A percentile compares a stretch with the other conserved stretches of the same genome.
phyloP scores from a whole-genome alignment of 2,113 vertebrate species.

The Eptesicus fuscus region DNA sequence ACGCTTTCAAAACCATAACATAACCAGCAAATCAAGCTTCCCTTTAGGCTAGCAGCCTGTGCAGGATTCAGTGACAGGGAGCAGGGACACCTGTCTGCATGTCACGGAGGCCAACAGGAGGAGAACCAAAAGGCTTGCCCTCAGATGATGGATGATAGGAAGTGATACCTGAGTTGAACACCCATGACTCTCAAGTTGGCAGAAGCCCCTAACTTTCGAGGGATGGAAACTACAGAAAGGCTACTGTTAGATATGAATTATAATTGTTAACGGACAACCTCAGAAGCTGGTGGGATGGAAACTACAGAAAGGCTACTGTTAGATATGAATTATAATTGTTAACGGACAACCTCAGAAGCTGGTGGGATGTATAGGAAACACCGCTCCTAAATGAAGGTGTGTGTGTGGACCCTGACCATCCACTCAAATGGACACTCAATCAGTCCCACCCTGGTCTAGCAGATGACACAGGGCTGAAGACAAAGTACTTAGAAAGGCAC shows the following conservation, averaged over 20 bases:
- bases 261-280: background rate
- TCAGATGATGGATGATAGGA: background rate
- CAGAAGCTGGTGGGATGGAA: no score
- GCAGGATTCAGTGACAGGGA: background rate
- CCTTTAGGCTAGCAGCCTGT: constrained; percentile 10
- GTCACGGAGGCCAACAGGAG: background rate
- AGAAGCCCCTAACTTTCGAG: background rate
- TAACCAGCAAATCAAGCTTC: constrained; percentile 52
- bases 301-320: background rate
- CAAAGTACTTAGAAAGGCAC: background rate
- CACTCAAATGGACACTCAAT: background rate
- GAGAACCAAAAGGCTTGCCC: constrained; percentile 9
- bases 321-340: background rate
- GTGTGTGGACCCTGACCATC: background rate
- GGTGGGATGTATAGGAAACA: background rate
- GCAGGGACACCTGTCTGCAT: constrained; percentile 14
- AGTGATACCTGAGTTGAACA: background rate
- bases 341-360: background rate
- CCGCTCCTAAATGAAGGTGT: background rate
- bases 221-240: background rate
- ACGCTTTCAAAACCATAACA: constrained; percentile 52
- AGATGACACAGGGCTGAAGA: background rate
- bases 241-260: background rate
- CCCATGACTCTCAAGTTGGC: background rate
- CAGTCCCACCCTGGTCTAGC: background rate